These are phyloP conservation scores for Orchestes rusci DNA, from an alignment of 2,888 invertebrate species.

Conservation along the genomic window DNA sequence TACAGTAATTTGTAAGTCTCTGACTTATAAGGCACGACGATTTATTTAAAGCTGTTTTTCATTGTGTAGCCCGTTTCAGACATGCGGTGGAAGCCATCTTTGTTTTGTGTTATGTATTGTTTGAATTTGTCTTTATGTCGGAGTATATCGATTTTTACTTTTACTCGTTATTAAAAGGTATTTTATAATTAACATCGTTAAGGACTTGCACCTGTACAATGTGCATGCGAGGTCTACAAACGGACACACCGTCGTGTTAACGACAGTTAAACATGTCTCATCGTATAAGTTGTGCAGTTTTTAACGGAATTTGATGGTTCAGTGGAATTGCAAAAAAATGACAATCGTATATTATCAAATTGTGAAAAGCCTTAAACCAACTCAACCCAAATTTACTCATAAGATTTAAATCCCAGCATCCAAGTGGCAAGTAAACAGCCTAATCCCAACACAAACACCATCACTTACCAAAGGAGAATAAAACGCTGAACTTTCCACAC, in stretches of 20 bases:
- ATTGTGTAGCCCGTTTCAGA: conserved; percentile 14
- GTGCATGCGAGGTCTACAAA: conserved; percentile 19
- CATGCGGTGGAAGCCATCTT: conserved; percentile 21
- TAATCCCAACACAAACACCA: background rate
- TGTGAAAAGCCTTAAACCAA: too few relatives aligned
- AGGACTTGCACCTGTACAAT: conserved; percentile 20
- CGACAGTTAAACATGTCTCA: conserved; percentile 20
- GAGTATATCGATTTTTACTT: too few relatives aligned
- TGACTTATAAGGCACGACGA: conserved; percentile 19
- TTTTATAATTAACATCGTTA: conserved; percentile 14
- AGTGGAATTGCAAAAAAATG: too few relatives aligned
- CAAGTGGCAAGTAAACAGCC: too few relatives aligned
- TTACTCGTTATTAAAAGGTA: too few relatives aligned
- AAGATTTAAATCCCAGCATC: too few relatives aligned
- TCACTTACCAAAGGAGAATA: conserved; percentile 89
- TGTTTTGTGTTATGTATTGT: conserved; percentile 13
- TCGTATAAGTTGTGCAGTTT: conserved; percentile 13
- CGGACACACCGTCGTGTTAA: conserved; percentile 20
- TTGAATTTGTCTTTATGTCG: conserved; percentile 13
- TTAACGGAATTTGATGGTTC: conserved; percentile 19
- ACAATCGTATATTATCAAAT: too few relatives aligned
- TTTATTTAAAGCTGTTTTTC: conserved; percentile 20
- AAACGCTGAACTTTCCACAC: conserved; percentile 90
- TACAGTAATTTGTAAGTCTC: conserved; percentile 20
- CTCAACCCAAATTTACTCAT: too few relatives aligned